These are phyloP conservation scores for Xiphorhynchus elegans DNA, from an alignment of 2,113 vertebrate genomes.

Conservation along the genomic window DNA sequence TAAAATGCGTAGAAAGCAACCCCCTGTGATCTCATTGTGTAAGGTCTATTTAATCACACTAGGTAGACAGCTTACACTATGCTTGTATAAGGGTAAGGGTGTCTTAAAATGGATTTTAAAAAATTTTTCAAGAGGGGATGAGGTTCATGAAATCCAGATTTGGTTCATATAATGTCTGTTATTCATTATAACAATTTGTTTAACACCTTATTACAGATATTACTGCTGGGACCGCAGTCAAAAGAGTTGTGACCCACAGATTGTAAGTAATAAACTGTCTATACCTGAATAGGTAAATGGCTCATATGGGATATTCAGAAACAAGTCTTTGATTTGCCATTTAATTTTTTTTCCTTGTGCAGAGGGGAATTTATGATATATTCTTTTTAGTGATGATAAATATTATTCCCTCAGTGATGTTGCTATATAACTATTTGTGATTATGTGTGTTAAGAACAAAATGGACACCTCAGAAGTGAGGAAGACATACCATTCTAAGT, in stretches of 20 bases:
- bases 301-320: background rate
- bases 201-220: background rate
- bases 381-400: background rate
- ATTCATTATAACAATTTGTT: background rate
- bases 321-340: background rate
- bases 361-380: background rate
- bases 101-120: background rate
- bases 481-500: background rate
- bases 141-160: background rate
- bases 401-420: background rate
- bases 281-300: background rate
- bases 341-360: background rate
- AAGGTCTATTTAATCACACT: accelerated
- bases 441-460: background rate
- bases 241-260: background rate
- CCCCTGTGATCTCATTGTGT: background rate
- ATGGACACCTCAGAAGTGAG: background rate
- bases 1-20: background rate
- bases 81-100: background rate
- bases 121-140: background rate
- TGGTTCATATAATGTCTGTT: background rate
- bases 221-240: background rate
- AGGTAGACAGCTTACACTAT: background rate
- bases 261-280: background rate
- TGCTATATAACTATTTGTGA: background rate